These are phyloP conservation scores for Oeneis ivallda DNA, from an alignment of 2,888 invertebrate species.

Conservation along the genomic window DNA sequence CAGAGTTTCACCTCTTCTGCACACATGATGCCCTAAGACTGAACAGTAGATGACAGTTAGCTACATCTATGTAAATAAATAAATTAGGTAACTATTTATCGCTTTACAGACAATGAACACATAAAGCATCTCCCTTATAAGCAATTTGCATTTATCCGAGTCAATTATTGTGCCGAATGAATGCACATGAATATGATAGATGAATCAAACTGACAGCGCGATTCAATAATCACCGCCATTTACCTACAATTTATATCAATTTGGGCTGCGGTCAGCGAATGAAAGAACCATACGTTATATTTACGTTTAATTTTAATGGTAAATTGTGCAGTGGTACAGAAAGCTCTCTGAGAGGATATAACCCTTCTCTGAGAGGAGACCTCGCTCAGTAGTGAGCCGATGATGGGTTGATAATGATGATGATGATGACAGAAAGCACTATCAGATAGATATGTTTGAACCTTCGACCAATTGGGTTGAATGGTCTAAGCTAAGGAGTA, in stretches of 20 bases:
- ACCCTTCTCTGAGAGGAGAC: too few relatives aligned
- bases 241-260: conserved; percentile 19
- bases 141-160: conserved; percentile 68
- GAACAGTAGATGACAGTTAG: too few relatives aligned
- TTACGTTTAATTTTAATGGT: conserved; percentile 1
- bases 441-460: neutral
- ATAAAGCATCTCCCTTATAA: conserved; percentile 63
- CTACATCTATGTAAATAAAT: conserved; percentile 41
- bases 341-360: too few relatives aligned
- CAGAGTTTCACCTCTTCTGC: too few relatives aligned
- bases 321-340: neutral
- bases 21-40: too few relatives aligned
- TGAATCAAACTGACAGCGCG: conserved; percentile 42
- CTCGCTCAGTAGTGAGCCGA: too few relatives aligned
- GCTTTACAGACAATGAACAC: conserved; percentile 71
- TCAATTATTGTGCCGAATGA: conserved; percentile 46
- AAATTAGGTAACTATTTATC: conserved; percentile 62
- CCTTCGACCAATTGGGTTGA: too few relatives aligned
- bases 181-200: conserved; percentile 39
- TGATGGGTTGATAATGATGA: too few relatives aligned
- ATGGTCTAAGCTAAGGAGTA: too few relatives aligned
- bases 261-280: conserved; percentile 17
- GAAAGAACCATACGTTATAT: conserved; percentile 12
- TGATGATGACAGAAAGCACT: neutral
- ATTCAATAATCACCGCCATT: conserved; percentile 21